phyloP scores from a whole-genome alignment of 2,797 vertebrate genomes.

The Pangasius sanitwongsei region DNA sequence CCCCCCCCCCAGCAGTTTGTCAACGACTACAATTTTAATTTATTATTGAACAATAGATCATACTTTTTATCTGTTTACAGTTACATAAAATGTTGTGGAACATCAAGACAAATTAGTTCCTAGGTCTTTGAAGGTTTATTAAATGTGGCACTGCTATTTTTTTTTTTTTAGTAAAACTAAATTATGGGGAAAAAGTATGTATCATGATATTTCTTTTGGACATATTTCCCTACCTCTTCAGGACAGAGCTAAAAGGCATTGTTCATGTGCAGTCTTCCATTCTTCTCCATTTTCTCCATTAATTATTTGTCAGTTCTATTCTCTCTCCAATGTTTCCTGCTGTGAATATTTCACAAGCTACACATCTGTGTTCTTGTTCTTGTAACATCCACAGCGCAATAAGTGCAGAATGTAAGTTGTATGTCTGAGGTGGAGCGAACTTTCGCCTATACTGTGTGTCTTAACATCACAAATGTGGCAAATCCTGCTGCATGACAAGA shows the following conservation, averaged over 20 bases:
- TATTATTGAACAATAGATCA: neutral
- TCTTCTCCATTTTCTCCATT: constrained; percentile 71
- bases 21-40: neutral
- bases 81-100: neutral
- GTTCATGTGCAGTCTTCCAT: constrained; percentile 64
- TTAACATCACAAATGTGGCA: constrained; percentile 3
- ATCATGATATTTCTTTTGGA: neutral
- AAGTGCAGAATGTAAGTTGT: constrained; percentile 51
- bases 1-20: neutral
- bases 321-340: constrained; percentile 65
- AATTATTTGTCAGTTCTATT: constrained; percentile 75
- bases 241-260: constrained; percentile 66
- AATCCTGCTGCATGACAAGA: constrained; percentile 18
- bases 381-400: constrained; percentile 56
- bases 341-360: constrained; percentile 76
- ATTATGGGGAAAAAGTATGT: neutral
- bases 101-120: neutral
- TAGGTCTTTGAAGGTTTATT: too few species aligned
- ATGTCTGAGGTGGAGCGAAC: neutral
- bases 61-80: neutral
- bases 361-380: constrained; percentile 67
- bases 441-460: neutral
- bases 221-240: constrained; percentile 42
- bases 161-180: neutral
- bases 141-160: neutral